phyloP scores from a whole-genome alignment of 2,113 vertebrate genomes.

The Ibidorhyncha struthersii region DNA sequence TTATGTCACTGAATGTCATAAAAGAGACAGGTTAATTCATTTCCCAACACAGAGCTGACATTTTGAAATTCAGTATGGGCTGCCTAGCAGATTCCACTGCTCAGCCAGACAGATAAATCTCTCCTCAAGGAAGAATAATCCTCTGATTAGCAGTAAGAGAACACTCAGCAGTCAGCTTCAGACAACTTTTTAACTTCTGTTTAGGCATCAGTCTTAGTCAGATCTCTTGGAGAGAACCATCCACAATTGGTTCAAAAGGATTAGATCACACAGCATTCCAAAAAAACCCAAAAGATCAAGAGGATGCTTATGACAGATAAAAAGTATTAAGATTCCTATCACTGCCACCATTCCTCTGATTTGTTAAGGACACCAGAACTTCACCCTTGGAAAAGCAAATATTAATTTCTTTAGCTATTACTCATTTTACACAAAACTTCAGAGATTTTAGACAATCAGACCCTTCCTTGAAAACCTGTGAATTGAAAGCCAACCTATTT shows the following conservation, averaged over 20 bases:
- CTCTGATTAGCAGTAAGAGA: background rate
- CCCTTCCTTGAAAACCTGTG: background rate
- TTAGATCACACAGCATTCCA: background rate
- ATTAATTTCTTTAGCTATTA: background rate
- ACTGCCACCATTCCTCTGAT: background rate
- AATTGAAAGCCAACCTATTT: background rate
- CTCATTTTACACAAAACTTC: background rate
- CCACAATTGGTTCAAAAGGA: background rate
- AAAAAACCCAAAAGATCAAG: background rate
- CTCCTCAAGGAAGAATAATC: background rate
- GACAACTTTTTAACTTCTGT: background rate
- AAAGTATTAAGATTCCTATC: background rate
- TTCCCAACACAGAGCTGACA: background rate
- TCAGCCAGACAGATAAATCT: background rate
- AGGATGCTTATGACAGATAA: background rate
- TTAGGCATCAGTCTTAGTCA: background rate
- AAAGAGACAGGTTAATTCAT: background rate
- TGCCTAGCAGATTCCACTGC: background rate
- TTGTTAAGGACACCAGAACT: background rate
- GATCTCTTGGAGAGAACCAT: background rate
- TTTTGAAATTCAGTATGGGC: background rate
- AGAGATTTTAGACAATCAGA: background rate
- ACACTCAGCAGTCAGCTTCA: background rate
- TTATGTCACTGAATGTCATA: background rate
- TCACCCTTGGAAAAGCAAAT: background rate